Base-by-base conservation (phyloP, 2,888 invertebrate genomes). In the Brachypalpus laphriformis region DNA sequence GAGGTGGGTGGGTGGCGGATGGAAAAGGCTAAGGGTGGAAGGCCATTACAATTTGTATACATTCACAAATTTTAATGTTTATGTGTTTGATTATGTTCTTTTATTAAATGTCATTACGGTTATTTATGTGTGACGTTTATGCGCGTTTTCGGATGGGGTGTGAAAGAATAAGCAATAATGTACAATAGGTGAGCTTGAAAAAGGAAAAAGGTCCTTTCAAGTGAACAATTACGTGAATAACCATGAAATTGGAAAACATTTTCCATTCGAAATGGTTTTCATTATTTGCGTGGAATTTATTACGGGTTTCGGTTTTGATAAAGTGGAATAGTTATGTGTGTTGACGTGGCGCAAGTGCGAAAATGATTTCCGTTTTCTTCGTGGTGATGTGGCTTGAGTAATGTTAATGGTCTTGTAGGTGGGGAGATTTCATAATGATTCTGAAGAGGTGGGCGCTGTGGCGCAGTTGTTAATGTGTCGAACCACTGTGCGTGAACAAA, bases 41-140 rank as follows among this genome's bases (percentile, higher is more conserved):
- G 68, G 63, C 74, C 80, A 75, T 80, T 59, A 80, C 83, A 80
- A 80, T 80, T 80, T 83, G 83, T 83, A 74, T 59, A 47, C 56
- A 56, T 57, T 42, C 42, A 71, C 70, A 56, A 70, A 59, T 85
- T 85, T 85, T 76, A 85, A 85, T 85, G 85, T 81, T 81, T 76
- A 81, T 85, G 70, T 40, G 45, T 49, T 76, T 85, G 85, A 85
- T 70, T 81, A 81, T 76, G 63, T 80, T 81, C 75, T 74, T 80
- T 85, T 85, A 81, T 80, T 71, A 81, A 81, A 81, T 81, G 81
- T 81, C 85, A 85, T 76, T 81, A 54, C 54, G 81, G 75, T 66
- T 51, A 75, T 85, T 71, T 85, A 76, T 81, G 63, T 56, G 40
- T 66, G 68, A 59, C 54, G 61, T 68, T 78, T 83, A 74, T 51